Evolutionary conservation across 2,888 invertebrate species (phyloP).

Genomic region (Oegoconia quadripuncta): DNA sequence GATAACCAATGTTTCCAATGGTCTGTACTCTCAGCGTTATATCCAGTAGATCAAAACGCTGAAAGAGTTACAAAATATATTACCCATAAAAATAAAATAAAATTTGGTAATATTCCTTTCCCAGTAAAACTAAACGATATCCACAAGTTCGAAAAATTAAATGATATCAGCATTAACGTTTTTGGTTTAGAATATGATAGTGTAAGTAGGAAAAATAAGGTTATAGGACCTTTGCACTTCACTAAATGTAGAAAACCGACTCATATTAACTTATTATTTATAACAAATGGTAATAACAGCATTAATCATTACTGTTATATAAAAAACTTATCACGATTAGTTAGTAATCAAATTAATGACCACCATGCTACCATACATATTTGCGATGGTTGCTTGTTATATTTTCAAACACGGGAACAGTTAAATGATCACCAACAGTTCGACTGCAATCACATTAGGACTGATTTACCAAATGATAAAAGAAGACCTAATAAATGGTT

Average conservation of each 20-base stretch:
- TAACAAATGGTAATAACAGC: constrained; percentile 14
- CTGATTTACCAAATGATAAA: constrained; percentile 16
- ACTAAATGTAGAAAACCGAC: constrained; percentile 17
- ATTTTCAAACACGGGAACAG: neutral
- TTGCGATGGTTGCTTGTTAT: constrained; percentile 19
- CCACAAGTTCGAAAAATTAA: constrained; percentile 24
- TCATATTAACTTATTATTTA: constrained; percentile 26
- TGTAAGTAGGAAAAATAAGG: constrained; percentile 13
- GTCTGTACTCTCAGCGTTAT: constrained; percentile 26
- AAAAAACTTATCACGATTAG: constrained; percentile 25
- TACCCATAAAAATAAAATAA: constrained; percentile 19
- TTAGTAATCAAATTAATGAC: constrained; percentile 17
- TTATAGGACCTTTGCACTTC: constrained; percentile 24
- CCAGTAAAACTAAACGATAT: constrained; percentile 27
- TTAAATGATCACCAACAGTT: constrained; percentile 14
- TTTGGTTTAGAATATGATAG: constrained; percentile 26
- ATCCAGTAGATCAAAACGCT: constrained; percentile 20
- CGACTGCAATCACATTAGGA: constrained; percentile 19
- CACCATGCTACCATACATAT: constrained; percentile 13
- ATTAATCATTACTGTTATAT: constrained; percentile 29
- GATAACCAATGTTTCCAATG: constrained; percentile 25
- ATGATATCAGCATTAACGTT: constrained; percentile 28
- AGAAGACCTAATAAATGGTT: constrained; percentile 18
- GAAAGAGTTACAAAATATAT: constrained; percentile 14
- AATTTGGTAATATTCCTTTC: constrained; percentile 23